These are phyloP conservation scores for Parnassius mnemosyne DNA, from an alignment of 2,888 invertebrate species.

Conservation along the genomic window DNA sequence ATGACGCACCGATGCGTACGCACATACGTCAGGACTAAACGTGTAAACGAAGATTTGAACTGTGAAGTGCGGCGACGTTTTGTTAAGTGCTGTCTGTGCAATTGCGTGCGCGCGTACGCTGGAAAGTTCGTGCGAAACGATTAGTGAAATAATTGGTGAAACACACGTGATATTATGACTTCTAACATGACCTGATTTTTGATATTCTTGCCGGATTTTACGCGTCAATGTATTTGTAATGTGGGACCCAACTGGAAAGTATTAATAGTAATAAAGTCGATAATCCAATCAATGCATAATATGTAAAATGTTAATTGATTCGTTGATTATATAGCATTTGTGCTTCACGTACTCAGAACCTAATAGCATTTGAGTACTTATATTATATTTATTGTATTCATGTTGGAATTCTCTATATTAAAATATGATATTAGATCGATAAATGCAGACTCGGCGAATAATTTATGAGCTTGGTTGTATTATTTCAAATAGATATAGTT, in stretches of 20 bases:
- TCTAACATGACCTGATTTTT: constrained; percentile 35
- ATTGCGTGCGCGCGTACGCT: constrained; percentile 2
- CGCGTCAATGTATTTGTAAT: constrained; percentile 42
- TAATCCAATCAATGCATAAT: constrained; percentile 30
- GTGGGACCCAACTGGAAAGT: constrained; percentile 67
- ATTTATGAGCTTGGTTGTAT: constrained; percentile 42
- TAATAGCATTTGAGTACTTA: constrained; percentile 6
- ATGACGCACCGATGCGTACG: background rate
- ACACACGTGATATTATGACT: constrained; percentile 24
- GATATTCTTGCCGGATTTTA: constrained; percentile 59
- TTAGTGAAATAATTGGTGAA: constrained; percentile 16
- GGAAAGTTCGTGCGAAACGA: constrained; percentile 5
- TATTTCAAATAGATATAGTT: constrained; percentile 48
- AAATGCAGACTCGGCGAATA: constrained; percentile 42
- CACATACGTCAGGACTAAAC: background rate
- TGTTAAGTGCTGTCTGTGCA: background rate
- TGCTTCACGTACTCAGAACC: background rate
- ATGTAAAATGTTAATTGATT: constrained; percentile 17
- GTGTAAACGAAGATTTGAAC: background rate
- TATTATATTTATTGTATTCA: constrained; percentile 20
- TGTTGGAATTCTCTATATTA: constrained; percentile 17
- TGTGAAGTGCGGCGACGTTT: background rate
- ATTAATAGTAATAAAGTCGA: constrained; percentile 38
- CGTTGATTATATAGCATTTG: constrained; percentile 5
- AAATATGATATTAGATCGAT: constrained; percentile 29